Evolutionary conservation across 2,113 vertebrate species (phyloP).

Genomic region (Periophthalmodon schlosseri): DNA sequence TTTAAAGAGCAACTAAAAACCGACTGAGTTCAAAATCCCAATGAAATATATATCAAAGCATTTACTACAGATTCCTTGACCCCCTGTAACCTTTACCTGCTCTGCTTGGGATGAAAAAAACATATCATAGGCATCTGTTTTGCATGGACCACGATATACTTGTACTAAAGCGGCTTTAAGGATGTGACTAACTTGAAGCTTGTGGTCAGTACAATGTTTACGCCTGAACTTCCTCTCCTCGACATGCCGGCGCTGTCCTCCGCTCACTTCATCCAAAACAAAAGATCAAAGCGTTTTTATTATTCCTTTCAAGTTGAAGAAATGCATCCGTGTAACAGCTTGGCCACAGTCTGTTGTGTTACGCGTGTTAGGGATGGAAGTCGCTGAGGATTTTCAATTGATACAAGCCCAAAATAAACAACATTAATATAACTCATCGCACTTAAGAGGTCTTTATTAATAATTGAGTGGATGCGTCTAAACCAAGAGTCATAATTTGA

Average conservation of each 20-base stretch:
- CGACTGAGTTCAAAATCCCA: too few relatives aligned
- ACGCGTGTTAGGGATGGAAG: background rate
- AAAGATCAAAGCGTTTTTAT: slow-evolving; percentile 25
- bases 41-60: too few relatives aligned
- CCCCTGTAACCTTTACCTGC: too few relatives aligned
- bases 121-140: background rate
- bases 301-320: slow-evolving; percentile 22
- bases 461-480: slow-evolving; percentile 27
- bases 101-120: background rate
- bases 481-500: slow-evolving; percentile 33
- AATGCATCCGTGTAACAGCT: slow-evolving; percentile 11
- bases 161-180: background rate
- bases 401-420: slow-evolving; percentile 24
- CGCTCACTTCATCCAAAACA: slow-evolving; percentile 21
- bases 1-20: too few relatives aligned
- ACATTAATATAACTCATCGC: slow-evolving; percentile 25
- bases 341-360: background rate
- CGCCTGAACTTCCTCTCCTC: slow-evolving; percentile 13
- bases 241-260: slow-evolving; percentile 5
- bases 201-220: slow-evolving; percentile 22
- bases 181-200: slow-evolving; percentile 9
- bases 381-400: background rate
- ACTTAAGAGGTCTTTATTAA: slow-evolving; percentile 61
- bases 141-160: background rate
- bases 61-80: too few relatives aligned